These are phyloP conservation scores for Anguilla pacifica DNA, from an alignment of 2,797 vertebrate genomes.

Conservation along the genomic window DNA sequence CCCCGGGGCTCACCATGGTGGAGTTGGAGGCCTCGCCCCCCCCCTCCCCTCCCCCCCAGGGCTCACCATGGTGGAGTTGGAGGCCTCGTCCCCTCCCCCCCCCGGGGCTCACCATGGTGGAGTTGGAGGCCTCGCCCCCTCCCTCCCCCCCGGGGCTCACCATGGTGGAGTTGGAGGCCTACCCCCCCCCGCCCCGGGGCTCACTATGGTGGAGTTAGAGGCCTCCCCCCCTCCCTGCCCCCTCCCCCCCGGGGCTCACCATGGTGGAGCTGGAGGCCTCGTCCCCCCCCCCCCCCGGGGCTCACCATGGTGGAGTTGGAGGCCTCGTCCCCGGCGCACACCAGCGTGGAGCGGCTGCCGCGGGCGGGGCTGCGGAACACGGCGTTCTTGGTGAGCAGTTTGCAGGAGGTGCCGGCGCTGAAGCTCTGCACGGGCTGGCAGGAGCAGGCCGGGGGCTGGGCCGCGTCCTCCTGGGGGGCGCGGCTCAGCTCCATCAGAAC, in stretches of 20 bases:
- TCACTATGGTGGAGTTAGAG: too few species aligned
- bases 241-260: constrained; percentile 63
- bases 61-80: too few species aligned
- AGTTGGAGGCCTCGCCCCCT: background rate
- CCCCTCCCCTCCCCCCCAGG: too few species aligned
- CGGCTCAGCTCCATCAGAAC: constrained; percentile 88
- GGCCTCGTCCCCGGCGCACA: constrained; percentile 91
- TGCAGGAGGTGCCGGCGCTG: constrained; percentile 84
- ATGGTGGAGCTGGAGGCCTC: constrained; percentile 81
- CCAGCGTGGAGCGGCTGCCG: constrained; percentile 74
- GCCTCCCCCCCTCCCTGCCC: too few species aligned
- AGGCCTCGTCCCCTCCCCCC: too few species aligned
- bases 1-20: too few species aligned
- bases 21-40: too few species aligned
- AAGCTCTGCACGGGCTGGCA: constrained; percentile 87
- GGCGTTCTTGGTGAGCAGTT: constrained; percentile 90
- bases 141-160: too few species aligned
- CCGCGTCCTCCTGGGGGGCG: constrained; percentile 65
- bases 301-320: constrained; percentile 88
- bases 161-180: too few species aligned
- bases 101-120: too few species aligned
- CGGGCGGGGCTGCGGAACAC: constrained; percentile 84
- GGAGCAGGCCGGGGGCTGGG: constrained; percentile 75
- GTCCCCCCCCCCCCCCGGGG: constrained; percentile 54
- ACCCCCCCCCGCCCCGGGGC: background rate